Base-by-base conservation (phyloP, 2,113 vertebrate species). In the Podilymbus podiceps region DNA sequence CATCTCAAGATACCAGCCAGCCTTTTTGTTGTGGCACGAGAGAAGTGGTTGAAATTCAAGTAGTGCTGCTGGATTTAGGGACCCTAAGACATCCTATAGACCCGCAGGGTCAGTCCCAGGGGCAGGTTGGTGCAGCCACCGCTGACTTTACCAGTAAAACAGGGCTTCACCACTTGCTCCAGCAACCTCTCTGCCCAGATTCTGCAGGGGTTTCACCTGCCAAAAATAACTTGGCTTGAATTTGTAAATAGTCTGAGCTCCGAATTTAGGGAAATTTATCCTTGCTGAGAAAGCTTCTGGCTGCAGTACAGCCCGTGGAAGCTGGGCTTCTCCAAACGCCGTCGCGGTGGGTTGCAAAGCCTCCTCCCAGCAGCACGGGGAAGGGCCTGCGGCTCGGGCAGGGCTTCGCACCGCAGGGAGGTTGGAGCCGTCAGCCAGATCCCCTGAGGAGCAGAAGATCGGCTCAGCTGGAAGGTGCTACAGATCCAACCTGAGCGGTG, bases 371-470 rank as follows among this genome's bases (percentile, higher is more conserved):
- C n/a, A 30, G 40, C 24, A 44, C 0, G 0, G 62, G n/a, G 53
- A 44, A 76, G 8, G 84, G 7, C 19, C 8, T 0, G 0, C 2
- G 8, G 38, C 63, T 93, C 0, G 0, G 24, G 15, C 42, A 69
- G 62, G 49, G 33, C 52, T 76, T 59, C 44, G 47, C 28, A 68
- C 11, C 35, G 23, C 0, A 0, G 18, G 9, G 21, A 89, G 11
- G 6, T 14, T 80, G 49, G 46, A 89, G 11, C 11, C 8, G 8
- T 69, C 44, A 59, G 52, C 22, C 56, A 59, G 25, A 56, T 35
- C 11, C 10, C 47, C 17, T 23, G 10, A 13, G 67, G 49, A 72
- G 28, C 22, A 75, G 58, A 52, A 60, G 60, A 28, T 10, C 1
- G 4, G 21, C 35, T 81, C 50, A 64, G 55, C 3, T 78, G 78